Conservation (phyloP, 1,140 invertebrate species). For the Macrocentrus cingulum region DNA sequence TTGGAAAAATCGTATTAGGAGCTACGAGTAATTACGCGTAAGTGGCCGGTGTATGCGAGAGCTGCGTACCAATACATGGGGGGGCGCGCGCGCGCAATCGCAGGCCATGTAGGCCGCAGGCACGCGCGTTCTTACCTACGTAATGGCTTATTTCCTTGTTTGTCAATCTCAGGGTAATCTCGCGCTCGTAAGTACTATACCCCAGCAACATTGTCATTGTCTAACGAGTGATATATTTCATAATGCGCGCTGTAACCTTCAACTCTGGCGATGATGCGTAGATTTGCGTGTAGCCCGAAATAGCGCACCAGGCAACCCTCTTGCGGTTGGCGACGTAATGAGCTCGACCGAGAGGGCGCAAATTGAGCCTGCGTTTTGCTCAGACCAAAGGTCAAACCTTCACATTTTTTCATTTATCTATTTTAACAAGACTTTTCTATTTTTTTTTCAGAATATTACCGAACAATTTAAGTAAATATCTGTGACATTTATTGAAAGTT, state of each 20-base stretch:
- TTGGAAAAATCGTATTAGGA: constrained; percentile 27
- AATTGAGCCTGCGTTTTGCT: no score
- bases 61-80: constrained; percentile 16
- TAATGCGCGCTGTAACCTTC: constrained; percentile 15
- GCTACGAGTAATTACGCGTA: constrained; percentile 37
- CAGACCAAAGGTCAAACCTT: no score
- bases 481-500: no score
- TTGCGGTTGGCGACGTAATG: no score
- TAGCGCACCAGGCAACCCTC: no score
- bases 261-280: no score
- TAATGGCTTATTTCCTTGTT: constrained; percentile 40
- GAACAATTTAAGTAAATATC: no score
- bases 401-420: no score
- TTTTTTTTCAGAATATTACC: no score
- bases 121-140: constrained; percentile 28
- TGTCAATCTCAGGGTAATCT: constrained; percentile 34
- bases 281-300: no score
- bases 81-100: neutral
- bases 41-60: constrained; percentile 28
- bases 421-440: no score
- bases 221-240: constrained; percentile 32
- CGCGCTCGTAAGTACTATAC: constrained; percentile 17
- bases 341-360: no score
- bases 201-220: constrained; percentile 30
- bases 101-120: constrained; percentile 16